These are phyloP conservation scores for Sorex fumeus DNA, from an alignment of 2,113 vertebrate genomes.

Conservation along the genomic window DNA sequence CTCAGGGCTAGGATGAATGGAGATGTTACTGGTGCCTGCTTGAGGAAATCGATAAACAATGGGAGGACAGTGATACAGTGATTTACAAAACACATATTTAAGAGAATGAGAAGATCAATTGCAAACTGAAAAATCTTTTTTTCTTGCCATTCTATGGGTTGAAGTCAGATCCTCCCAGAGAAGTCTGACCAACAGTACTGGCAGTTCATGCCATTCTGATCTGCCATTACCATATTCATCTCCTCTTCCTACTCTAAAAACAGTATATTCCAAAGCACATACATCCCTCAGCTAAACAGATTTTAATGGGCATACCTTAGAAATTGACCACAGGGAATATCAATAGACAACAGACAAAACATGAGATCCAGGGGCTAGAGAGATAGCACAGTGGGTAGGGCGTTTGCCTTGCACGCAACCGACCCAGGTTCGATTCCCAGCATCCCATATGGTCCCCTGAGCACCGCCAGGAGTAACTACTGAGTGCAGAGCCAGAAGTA, in stretches of 20 bases:
- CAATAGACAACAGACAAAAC: background rate
- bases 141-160: background rate
- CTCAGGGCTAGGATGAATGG: no score
- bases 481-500: no score
- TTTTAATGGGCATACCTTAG: background rate
- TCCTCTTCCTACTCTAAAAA: background rate
- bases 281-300: background rate
- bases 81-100: no score
- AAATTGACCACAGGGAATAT: background rate
- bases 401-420: no score
- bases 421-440: no score
- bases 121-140: background rate
- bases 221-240: rapidly evolving
- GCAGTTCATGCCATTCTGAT: background rate
- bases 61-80: no score
- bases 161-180: background rate
- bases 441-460: no score
- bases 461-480: no score
- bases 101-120: background rate
- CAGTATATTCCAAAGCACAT: background rate
- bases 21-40: no score
- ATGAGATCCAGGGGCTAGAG: background rate
- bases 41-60: no score
- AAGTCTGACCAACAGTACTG: background rate
- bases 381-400: no score